Evolutionary conservation across 2,888 invertebrate genomes (phyloP).

Genomic region (Seira ritae): DNA sequence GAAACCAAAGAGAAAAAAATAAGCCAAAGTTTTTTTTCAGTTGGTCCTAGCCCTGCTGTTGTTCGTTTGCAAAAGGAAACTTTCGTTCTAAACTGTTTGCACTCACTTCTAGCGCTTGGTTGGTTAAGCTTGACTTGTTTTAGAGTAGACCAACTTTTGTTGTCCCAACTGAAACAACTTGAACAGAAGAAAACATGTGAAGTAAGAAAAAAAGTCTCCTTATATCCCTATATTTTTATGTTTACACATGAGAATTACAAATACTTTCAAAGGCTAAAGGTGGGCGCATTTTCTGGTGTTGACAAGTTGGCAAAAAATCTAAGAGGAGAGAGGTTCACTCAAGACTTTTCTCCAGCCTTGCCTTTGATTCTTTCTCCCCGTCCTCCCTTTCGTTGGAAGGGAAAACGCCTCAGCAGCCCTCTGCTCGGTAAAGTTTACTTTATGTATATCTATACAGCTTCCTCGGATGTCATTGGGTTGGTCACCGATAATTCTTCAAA

Average conservation of each 20-base stretch:
- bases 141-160: conserved; percentile 19
- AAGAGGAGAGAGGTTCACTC: not conserved
- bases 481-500: conserved; percentile 35
- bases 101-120: conserved; percentile 23
- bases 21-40: conserved; percentile 26
- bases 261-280: conserved; percentile 51
- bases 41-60: conserved; percentile 15
- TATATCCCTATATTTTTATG: conserved; percentile 33
- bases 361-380: conserved; percentile 15
- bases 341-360: conserved; percentile 24
- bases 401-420: too few species aligned
- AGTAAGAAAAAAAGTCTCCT: too few species aligned
- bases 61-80: conserved; percentile 9
- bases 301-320: conserved; percentile 41
- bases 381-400: not conserved
- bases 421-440: not conserved
- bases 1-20: conserved; percentile 15
- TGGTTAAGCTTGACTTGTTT: conserved; percentile 54
- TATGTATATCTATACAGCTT: conserved; percentile 3
- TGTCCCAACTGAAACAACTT: conserved; percentile 46
- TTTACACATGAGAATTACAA: conserved; percentile 63
- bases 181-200: conserved; percentile 47
- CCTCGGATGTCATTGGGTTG: conserved; percentile 38
- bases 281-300: conserved; percentile 47
- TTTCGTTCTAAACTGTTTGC: conserved; percentile 24